Percentiles rank a stretch among this genome's conserved stretches.
Conservation (phyloP, 2,113 vertebrate genomes). For the Sakesphorus luctuosus region DNA sequence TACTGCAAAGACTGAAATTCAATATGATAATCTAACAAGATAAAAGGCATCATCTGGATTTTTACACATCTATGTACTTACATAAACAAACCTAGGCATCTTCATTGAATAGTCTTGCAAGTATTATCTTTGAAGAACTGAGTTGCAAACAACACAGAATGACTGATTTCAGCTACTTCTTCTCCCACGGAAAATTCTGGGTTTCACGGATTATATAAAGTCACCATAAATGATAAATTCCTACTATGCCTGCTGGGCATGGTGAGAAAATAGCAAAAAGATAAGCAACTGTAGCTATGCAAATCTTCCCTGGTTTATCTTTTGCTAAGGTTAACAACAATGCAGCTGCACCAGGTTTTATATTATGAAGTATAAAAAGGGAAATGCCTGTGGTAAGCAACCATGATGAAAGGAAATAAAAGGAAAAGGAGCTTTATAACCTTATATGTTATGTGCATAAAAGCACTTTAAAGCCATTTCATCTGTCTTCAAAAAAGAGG, state of each 20-base stretch:
- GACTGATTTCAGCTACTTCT: neutral
- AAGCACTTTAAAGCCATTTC: slow-evolving; percentile 1
- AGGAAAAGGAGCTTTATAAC: neutral
- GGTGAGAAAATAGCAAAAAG: neutral
- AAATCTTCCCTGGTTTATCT: slow-evolving; percentile 31
- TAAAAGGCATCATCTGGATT: neutral
- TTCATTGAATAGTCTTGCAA: neutral
- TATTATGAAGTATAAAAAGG: neutral
- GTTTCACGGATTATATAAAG: neutral
- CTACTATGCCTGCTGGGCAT: neutral
- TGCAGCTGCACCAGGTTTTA: neutral
- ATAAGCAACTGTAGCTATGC: slow-evolving; percentile 25
- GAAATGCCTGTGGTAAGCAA: slow-evolving; percentile 21
- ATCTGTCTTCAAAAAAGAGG: neutral
- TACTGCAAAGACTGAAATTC: neutral
- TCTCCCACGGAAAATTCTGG: neutral
- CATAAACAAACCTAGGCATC: neutral
- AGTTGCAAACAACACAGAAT: neutral
- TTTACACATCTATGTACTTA: neutral
- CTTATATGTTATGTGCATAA: neutral
- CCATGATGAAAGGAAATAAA: neutral
- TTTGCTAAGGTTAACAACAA: slow-evolving; percentile 23
- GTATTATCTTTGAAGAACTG: neutral
- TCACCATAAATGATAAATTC: neutral
- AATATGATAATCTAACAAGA: neutral